A percentile compares a stretch with the other conserved stretches of the same genome.
These are phyloP conservation scores for Drosophila tristis DNA, from an alignment of 1,140 invertebrate genomes.

Conservation along the genomic window DNA sequence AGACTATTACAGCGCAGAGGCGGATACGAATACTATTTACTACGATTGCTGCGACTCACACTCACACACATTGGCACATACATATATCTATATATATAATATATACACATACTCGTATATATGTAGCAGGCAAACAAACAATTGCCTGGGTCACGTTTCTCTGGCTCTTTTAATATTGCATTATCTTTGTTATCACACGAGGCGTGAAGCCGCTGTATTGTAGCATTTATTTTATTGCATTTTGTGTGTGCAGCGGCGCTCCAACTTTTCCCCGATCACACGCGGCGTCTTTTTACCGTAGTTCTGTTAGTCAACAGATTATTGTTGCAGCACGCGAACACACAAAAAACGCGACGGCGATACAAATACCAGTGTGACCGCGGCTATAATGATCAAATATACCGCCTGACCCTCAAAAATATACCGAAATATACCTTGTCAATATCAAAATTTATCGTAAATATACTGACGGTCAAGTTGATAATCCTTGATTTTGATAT, in stretches of 20 bases:
- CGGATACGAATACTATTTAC: conserved; percentile 7
- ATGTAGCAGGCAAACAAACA: conserved; percentile 51
- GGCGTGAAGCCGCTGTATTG: conserved; percentile 18
- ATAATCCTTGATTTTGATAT: too few species aligned
- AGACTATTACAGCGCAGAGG: background rate
- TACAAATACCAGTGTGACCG: too few species aligned
- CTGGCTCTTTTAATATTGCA: conserved; percentile 49
- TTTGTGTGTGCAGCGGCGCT: conserved; percentile 8
- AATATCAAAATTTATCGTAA: too few species aligned
- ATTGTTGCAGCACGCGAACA: too few species aligned
- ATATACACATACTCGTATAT: conserved; percentile 15
- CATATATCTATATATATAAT: conserved; percentile 17
- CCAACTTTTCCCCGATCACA: conserved; percentile 34
- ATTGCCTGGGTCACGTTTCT: conserved; percentile 74
- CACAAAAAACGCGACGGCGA: too few species aligned
- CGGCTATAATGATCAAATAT: too few species aligned
- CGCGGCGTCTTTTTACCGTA: conserved; percentile 37
- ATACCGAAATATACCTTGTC: too few species aligned
- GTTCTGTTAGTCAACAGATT: conserved; percentile 5
- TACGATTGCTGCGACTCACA: conserved; percentile 20
- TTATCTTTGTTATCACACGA: conserved; percentile 70
- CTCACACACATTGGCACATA: conserved; percentile 34
- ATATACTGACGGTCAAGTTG: too few species aligned
- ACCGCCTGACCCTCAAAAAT: too few species aligned
- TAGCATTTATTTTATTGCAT: too few species aligned